Evolutionary conservation across 2,113 vertebrate species (phyloP).

Genomic region (Microcebus tavaratra): DNA sequence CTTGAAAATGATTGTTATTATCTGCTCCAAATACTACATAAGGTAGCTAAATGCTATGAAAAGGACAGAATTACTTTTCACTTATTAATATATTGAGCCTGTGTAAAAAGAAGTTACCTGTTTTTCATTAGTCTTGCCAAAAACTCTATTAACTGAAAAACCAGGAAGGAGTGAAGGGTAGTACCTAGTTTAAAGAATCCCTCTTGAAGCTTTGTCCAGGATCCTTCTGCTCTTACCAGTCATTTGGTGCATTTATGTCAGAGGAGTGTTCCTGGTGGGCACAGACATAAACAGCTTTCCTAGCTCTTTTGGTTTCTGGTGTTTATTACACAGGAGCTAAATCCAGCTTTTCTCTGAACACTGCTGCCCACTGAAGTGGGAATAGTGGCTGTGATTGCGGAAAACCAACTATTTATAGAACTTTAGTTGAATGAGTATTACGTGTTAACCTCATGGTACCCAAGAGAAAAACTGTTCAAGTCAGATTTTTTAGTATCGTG

Average conservation of each 20-base stretch:
- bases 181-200: neutral
- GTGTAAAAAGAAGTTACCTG: neutral
- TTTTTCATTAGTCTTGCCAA: neutral
- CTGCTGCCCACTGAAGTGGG: conserved; percentile 45
- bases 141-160: neutral
- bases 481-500: neutral
- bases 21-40: neutral
- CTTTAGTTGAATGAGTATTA: conserved; percentile 21
- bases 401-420: conserved; percentile 34
- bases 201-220: neutral
- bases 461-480: neutral
- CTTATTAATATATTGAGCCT: neutral
- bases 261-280: neutral
- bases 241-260: neutral
- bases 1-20: neutral
- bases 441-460: neutral
- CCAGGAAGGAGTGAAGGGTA: neutral
- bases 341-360: conserved; percentile 15
- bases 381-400: neutral
- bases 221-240: neutral
- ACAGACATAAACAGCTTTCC: neutral
- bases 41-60: neutral
- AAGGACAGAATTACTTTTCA: neutral
- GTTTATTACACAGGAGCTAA: conserved; percentile 41
- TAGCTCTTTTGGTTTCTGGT: neutral